Conservation (phyloP, 2,113 vertebrate genomes). For the Strix uralensis region DNA sequence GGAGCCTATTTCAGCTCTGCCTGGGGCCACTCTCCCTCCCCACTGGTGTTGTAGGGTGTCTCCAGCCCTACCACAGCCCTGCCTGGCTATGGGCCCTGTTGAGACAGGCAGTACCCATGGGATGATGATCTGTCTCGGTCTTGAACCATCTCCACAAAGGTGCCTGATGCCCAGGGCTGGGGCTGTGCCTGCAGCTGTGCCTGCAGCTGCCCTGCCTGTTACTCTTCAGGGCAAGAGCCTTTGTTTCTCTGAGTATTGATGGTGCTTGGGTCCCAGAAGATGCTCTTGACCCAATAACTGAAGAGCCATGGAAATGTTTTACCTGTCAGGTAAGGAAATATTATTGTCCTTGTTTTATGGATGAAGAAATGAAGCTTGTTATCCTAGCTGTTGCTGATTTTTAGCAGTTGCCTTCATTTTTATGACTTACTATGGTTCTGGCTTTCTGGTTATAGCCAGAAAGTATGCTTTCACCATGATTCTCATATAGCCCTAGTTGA, state of each 20-base stretch:
- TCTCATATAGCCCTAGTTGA: not conserved
- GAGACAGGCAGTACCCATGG: rapidly evolving
- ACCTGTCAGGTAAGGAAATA: not conserved
- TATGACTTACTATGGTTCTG: not conserved
- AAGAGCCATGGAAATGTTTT: not conserved
- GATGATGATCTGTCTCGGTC: not conserved
- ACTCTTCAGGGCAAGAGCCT: not conserved
- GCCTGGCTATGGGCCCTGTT: rapidly evolving
- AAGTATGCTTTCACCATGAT: not conserved
- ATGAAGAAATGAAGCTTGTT: not conserved
- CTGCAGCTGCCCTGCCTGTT: not conserved
- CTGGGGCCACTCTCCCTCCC: rapidly evolving
- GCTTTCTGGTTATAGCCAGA: not conserved
- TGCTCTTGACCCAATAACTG: not conserved
- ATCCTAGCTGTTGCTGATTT: not conserved
- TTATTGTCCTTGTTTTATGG: not conserved
- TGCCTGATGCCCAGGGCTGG: not conserved
- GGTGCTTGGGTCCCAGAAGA: not conserved
- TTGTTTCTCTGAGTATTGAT: not conserved
- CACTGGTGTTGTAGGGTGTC: rapidly evolving
- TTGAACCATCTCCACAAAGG: not conserved
- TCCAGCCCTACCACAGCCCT: not conserved
- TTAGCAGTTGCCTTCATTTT: not conserved
- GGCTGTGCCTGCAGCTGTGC: not conserved
- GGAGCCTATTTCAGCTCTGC: not conserved